Evolutionary conservation across 2,888 invertebrate genomes (phyloP).

Genomic region (Oxycera nigricornis): DNA sequence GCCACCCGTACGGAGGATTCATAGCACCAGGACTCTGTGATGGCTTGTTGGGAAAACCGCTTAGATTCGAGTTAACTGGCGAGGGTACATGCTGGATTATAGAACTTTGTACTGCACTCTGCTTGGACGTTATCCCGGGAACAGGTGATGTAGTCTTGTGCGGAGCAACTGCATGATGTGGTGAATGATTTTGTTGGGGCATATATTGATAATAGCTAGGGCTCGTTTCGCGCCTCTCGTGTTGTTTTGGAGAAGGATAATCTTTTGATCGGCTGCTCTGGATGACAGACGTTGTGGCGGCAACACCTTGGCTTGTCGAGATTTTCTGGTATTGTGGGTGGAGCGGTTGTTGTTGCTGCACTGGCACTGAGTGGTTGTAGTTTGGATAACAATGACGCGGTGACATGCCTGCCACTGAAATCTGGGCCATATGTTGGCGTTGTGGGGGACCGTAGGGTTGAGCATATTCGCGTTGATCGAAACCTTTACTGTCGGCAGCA

Average conservation of each 20-base stretch:
- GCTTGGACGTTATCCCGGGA: constrained; percentile 15
- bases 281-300: constrained; percentile 39
- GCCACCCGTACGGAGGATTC: constrained; percentile 50
- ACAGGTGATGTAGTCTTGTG: constrained; percentile 35
- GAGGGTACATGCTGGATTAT: constrained; percentile 23
- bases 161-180: background rate
- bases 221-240: constrained; percentile 22
- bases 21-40: constrained; percentile 43
- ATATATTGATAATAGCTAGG: constrained; percentile 29
- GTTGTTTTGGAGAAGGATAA: constrained; percentile 28
- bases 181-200: background rate
- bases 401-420: background rate
- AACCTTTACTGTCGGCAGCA: background rate
- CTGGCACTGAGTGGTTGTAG: background rate
- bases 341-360: background rate
- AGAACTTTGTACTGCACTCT: constrained; percentile 23
- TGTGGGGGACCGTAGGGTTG: background rate
- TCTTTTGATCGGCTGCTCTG: constrained; percentile 40
- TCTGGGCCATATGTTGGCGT: background rate
- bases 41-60: constrained; percentile 26
- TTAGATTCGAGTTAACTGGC: constrained; percentile 17
- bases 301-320: background rate
- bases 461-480: background rate
- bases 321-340: background rate
- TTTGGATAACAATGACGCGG: background rate